These are phyloP conservation scores for Trachelus troglodyta DNA, from an alignment of 2,888 invertebrate genomes.

Conservation along the genomic window DNA sequence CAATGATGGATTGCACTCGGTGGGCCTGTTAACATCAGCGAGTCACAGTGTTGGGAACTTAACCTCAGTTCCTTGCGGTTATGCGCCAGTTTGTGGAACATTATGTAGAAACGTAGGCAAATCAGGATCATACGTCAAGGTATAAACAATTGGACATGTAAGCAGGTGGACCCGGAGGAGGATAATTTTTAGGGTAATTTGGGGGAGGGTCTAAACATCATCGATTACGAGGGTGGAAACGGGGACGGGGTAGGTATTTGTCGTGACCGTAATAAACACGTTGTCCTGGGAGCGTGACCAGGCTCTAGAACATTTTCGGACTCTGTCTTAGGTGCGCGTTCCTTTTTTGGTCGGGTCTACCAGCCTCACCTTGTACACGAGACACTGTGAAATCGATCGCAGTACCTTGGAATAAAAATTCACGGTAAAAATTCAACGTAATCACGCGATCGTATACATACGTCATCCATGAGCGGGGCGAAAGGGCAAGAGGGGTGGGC, in stretches of 20 bases:
- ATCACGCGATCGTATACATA: constrained; percentile 4
- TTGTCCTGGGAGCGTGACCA: background rate
- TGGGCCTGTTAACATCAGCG: background rate
- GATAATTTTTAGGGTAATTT: background rate
- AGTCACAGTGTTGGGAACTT: background rate
- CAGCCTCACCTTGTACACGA: background rate
- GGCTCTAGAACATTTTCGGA: background rate
- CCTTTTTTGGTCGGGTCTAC: background rate
- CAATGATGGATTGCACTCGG: background rate
- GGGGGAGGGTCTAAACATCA: background rate
- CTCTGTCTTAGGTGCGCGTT: background rate
- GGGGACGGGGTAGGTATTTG: background rate
- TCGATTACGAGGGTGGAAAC: background rate
- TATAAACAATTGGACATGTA: background rate
- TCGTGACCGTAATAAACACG: background rate
- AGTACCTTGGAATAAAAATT: background rate
- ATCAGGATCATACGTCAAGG: background rate
- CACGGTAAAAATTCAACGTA: background rate
- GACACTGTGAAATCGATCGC: background rate
- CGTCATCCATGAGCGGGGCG: too few relatives aligned
- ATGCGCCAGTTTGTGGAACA: background rate
- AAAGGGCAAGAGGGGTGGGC: background rate
- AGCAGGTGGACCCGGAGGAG: background rate
- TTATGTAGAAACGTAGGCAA: background rate
- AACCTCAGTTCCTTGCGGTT: background rate